phyloP scores from a whole-genome alignment of 2,113 vertebrate species.

The Labeo catla region DNA sequence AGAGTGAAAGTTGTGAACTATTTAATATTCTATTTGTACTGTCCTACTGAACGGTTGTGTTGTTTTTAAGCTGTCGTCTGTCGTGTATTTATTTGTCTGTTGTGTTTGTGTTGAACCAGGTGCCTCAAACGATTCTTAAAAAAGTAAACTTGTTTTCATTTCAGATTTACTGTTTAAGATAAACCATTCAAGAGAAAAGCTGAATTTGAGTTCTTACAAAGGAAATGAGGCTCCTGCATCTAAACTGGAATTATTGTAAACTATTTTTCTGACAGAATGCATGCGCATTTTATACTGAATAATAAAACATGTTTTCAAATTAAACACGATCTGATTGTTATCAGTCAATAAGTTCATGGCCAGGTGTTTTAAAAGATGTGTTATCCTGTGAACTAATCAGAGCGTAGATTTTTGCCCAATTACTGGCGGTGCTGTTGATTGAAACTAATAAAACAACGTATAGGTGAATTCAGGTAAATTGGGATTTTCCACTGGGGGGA shows the following conservation, averaged over 20 bases:
- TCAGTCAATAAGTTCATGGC: neutral
- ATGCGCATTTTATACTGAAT: slow-evolving; percentile 49
- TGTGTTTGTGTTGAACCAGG: slow-evolving; percentile 26
- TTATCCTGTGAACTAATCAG: neutral
- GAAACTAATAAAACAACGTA: too few species aligned
- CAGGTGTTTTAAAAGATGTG: neutral
- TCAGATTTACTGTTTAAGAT: slow-evolving; percentile 2
- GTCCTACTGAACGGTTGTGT: slow-evolving; percentile 31
- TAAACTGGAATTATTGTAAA: slow-evolving; percentile 53
- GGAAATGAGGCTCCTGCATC: neutral
- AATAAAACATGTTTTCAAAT: slow-evolving; percentile 48
- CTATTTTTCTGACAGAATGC: slow-evolving; percentile 51
- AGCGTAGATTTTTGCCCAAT: neutral
- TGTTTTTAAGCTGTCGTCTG: neutral
- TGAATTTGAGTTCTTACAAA: neutral
- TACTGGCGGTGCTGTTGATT: too few species aligned
- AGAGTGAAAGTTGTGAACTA: slow-evolving; percentile 22
- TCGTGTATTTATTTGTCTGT: slow-evolving; percentile 43
- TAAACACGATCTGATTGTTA: neutral
- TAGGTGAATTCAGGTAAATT: too few species aligned
- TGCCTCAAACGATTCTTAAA: slow-evolving; percentile 54
- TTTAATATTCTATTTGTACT: neutral
- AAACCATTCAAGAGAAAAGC: slow-evolving; percentile 1
- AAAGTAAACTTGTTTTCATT: neutral
- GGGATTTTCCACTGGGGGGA: too few species aligned